Percentiles rank a stretch among this genome's conserved stretches.
These are phyloP conservation scores for Digitonthophagus gazella DNA, from an alignment of 2,888 invertebrate species.

Conservation along the genomic window DNA sequence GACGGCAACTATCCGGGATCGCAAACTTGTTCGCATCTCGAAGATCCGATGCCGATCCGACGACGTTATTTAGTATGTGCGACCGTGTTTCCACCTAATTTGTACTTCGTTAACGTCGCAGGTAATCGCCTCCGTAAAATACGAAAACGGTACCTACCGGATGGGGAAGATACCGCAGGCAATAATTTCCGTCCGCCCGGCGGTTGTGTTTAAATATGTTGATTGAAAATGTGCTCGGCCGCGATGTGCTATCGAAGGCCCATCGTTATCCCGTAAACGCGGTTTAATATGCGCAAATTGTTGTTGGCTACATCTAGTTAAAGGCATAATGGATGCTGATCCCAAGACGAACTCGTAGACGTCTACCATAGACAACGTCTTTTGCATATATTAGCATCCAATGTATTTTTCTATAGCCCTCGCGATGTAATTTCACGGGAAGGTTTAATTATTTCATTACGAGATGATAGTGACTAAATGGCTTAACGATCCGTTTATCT, in stretches of 20 bases:
- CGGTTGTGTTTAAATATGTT: slow-evolving; percentile 9
- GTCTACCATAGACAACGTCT: not conserved
- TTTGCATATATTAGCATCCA: no score
- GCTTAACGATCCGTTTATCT: no score
- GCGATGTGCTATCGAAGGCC: not conserved
- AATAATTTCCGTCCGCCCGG: slow-evolving; percentile 9
- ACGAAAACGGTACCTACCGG: slow-evolving; percentile 15
- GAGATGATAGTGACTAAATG: no score
- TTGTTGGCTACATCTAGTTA: slow-evolving; percentile 6
- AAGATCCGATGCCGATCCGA: slow-evolving; percentile 7
- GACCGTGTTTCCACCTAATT: slow-evolving; percentile 37
- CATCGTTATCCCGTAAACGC: slow-evolving; percentile 10
- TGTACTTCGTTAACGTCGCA: slow-evolving; percentile 33
- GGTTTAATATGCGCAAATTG: slow-evolving; percentile 14
- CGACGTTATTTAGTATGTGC: slow-evolving; percentile 35
- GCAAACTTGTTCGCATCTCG: slow-evolving; percentile 9
- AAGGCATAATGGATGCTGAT: not conserved
- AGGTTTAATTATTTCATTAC: no score
- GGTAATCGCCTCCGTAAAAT: slow-evolving; percentile 20
- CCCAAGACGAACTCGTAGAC: not conserved
- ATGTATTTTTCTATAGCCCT: no score
- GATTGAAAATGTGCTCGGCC: slow-evolving; percentile 8
- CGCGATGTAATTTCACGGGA: no score
- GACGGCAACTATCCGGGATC: slow-evolving; percentile 4
- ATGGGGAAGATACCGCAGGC: slow-evolving; percentile 2